Evolutionary conservation across 1,140 invertebrate genomes (phyloP).

Genomic region (Cydia fagiglandana): DNA sequence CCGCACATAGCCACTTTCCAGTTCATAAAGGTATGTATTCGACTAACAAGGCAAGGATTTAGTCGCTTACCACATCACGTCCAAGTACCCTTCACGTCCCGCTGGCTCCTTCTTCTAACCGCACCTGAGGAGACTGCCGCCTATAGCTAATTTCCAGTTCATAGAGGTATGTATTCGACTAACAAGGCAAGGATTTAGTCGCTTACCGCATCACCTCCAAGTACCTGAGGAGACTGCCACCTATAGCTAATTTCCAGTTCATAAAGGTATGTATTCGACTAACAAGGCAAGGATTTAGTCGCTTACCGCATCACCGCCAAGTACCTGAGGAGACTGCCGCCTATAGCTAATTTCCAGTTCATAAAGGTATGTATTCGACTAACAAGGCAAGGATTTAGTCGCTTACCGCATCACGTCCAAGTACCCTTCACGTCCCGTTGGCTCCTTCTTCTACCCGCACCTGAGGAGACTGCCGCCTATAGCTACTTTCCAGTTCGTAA

Average conservation of each 20-base stretch:
- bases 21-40: constrained; percentile 88
- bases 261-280: constrained; percentile 84
- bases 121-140: too few species aligned
- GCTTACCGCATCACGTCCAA: constrained; percentile 94
- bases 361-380: constrained; percentile 87
- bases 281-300: constrained; percentile 82
- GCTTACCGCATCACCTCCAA: constrained; percentile 94
- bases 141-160: too few species aligned
- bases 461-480: too few species aligned
- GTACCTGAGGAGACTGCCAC: constrained; percentile 90
- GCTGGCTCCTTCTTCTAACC: constrained; percentile 97
- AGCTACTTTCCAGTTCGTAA: too few species aligned
- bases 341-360: constrained; percentile 94
- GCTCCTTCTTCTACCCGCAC: constrained; percentile 96
- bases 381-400: too few species aligned
- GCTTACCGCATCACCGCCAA: constrained; percentile 94
- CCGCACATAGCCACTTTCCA: constrained; percentile 95
- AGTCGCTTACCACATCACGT: constrained; percentile 94
- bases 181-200: constrained; percentile 82
- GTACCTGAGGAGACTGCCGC: constrained; percentile 90
- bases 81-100: constrained; percentile 93
- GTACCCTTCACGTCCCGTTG: constrained; percentile 94
- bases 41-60: too few species aligned
- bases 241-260: constrained; percentile 94
- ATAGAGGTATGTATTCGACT: too few species aligned